A percentile compares a stretch with the other conserved stretches of the same genome.
These are phyloP conservation scores for Hippoglossus stenolepis DNA, from an alignment of 2,113 vertebrate species.

Conservation along the genomic window DNA sequence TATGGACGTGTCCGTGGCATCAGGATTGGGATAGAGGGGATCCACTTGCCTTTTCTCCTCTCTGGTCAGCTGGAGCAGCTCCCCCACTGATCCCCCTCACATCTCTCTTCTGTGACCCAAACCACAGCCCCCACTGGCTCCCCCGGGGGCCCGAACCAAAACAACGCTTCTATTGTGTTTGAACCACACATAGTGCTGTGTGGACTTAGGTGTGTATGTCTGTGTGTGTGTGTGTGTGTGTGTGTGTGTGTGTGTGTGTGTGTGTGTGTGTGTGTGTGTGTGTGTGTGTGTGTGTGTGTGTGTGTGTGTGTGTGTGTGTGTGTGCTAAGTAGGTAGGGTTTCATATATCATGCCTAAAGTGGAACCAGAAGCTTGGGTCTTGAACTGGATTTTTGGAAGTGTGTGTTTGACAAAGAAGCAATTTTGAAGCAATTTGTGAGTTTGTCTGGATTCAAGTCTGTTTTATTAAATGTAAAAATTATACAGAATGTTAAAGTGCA, in stretches of 20 bases:
- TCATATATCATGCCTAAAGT: conserved; percentile 73
- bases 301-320: conserved; percentile 13
- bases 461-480: conserved; percentile 11
- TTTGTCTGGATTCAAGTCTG: neutral
- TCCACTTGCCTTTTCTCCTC: conserved; percentile 19
- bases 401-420: conserved; percentile 55
- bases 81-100: neutral
- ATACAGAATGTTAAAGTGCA: neutral
- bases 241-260: conserved; percentile 15
- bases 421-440: conserved; percentile 16
- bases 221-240: conserved; percentile 7
- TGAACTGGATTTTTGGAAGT: conserved; percentile 61
- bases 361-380: conserved; percentile 72
- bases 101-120: conserved; percentile 40
- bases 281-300: conserved; percentile 19
- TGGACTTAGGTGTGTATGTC: conserved; percentile 24
- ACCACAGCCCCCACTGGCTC: conserved; percentile 28
- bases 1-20: neutral
- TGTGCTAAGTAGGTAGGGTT: conserved; percentile 40
- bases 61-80: conserved; percentile 14
- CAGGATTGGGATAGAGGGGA: neutral
- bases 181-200: conserved; percentile 51
- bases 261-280: conserved; percentile 18
- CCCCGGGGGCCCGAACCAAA: conserved; percentile 43
- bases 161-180: conserved; percentile 73